Base-by-base conservation (phyloP, 2,888 invertebrate genomes). In the Leptodirus hochenwartii region DNA sequence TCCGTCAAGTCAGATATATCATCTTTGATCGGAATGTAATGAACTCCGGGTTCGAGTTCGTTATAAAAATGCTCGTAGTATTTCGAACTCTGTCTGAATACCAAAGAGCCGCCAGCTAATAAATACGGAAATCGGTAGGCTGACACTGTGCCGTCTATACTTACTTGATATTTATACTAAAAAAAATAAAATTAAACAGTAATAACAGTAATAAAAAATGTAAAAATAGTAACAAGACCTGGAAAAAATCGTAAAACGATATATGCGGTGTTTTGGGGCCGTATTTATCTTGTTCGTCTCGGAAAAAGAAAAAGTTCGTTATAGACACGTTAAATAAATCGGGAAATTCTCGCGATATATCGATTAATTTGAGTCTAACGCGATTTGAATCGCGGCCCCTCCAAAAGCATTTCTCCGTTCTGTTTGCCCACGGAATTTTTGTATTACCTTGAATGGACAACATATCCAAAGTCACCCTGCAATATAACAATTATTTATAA, bases 241-340 rank as follows among this genome's bases (percentile, higher is more conserved):
- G 74, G 53, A 95, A 95, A 56, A 95, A 96, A 39, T 81, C 76
- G 50, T 84, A 84, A 51, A 95, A 90, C 3, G 90, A 85, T 36
- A 88, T 66, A 45, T 81, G 79, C 11, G 74, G 71, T 37, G 69
- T 69, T 47, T 77, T 78, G 9, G 90, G 87, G 2, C 91, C 93
- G 60, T 90, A 90, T 46, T 75, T 63, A 12, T 71, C 60, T 49
- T 80, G 76, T 53, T 84, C 69, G 43, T 90, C 74, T 38, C 73
- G 69, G 49, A 84, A 95, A 61, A 96, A 96, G 56, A 96, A 96
- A 56, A 93, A 93, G 51, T 90, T 85, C 1, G 95, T 95, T 14
- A 95, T 67, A 0, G 87, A 85, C 8, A 75, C 91, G 58, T 95
- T 90, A 35, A 91, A 70, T 4, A 90, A 53, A 30, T 85, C 69